A percentile compares a stretch with the other conserved stretches of the same genome.
Evolutionary conservation across 2,113 vertebrate species (phyloP).

Genomic region (Nicator chloris): DNA sequence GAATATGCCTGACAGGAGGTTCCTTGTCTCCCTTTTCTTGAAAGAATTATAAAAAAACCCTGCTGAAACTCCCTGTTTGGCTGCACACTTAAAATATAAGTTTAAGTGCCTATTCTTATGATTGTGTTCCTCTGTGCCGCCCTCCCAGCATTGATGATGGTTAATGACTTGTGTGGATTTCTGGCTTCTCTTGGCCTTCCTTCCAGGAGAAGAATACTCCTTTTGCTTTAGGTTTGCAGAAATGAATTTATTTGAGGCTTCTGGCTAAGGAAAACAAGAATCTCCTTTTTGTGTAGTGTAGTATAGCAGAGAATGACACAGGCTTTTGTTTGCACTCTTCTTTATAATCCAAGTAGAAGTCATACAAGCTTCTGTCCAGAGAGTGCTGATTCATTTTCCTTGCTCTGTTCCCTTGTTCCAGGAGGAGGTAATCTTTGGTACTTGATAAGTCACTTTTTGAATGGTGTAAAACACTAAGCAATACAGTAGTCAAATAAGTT

Average conservation of each 20-base stretch:
- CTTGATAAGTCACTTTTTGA: background rate
- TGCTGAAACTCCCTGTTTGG: background rate
- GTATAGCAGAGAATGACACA: background rate
- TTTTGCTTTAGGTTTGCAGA: background rate
- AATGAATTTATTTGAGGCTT: background rate
- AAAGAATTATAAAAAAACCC: background rate
- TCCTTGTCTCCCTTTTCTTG: background rate
- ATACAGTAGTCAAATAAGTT: background rate
- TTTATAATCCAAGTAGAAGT: background rate
- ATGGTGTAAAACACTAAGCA: background rate
- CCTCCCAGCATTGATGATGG: fast-evolving
- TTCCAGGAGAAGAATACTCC: background rate
- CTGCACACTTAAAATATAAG: background rate
- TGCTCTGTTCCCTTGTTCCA: background rate
- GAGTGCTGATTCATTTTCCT: background rate
- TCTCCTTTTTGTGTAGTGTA: background rate
- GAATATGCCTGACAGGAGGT: background rate
- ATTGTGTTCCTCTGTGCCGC: background rate
- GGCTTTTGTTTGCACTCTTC: background rate
- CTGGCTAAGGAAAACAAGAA: background rate
- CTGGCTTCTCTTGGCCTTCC: background rate
- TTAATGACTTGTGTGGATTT: background rate
- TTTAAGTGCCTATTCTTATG: background rate
- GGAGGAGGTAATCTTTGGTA: background rate
- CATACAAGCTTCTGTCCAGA: background rate